Percentiles rank a stretch among this genome's conserved stretches.
phyloP scores from a whole-genome alignment of 2,888 invertebrate genomes.

The Neria commutata region DNA sequence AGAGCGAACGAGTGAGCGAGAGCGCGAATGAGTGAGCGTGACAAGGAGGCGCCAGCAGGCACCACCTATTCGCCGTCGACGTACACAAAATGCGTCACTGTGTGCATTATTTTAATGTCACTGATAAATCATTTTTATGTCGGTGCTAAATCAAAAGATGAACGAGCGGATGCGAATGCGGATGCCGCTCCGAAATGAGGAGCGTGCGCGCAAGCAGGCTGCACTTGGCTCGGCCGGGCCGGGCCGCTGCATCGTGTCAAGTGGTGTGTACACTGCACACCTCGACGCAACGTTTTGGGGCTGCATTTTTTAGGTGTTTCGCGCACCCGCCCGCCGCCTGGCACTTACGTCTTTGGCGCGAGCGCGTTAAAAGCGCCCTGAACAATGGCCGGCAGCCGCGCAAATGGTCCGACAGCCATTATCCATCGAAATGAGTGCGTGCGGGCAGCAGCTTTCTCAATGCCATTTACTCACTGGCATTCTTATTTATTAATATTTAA shows the following conservation, averaged over 20 bases:
- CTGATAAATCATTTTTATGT: constrained; percentile 62
- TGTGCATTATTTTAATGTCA: constrained; percentile 61
- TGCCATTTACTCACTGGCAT: constrained; percentile 18
- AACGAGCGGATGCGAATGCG: constrained; percentile 37
- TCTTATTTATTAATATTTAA: constrained; percentile 53
- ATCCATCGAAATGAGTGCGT: constrained; percentile 52
- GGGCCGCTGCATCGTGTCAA: neutral
- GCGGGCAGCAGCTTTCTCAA: constrained; percentile 39
- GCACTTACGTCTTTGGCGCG: neutral
- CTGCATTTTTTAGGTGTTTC: neutral
- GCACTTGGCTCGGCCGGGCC: no score
- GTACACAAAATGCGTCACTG: constrained; percentile 62
- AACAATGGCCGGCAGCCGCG: no score
- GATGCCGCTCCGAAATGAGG: neutral
- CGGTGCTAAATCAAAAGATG: constrained; percentile 62
- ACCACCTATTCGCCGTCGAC: constrained; percentile 61
- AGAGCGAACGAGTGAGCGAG: neutral
- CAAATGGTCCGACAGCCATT: constrained; percentile 39
- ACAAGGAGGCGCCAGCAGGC: constrained; percentile 58
- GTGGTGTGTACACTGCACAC: neutral
- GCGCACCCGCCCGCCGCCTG: neutral
- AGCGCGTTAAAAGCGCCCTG: neutral
- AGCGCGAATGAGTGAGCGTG: constrained; percentile 23
- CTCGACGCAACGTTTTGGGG: neutral
- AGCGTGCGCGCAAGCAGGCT: neutral